These are phyloP conservation scores for Pollimyrus isidori DNA, from an alignment of 2,113 vertebrate genomes.

Conservation along the genomic window DNA sequence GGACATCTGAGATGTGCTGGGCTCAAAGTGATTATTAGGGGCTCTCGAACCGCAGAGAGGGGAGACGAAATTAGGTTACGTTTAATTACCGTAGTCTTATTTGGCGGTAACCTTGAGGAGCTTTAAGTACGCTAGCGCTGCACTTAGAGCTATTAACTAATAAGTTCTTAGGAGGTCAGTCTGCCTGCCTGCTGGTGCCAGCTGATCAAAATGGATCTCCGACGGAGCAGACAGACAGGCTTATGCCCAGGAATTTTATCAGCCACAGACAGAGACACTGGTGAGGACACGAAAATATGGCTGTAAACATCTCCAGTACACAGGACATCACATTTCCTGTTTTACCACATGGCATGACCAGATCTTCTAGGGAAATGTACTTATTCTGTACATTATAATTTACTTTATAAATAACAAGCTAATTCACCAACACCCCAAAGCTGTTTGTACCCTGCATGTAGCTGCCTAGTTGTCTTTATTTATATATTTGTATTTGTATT, in stretches of 20 bases:
- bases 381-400: not conserved
- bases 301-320: slow-evolving; percentile 1
- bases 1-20: slow-evolving; percentile 31
- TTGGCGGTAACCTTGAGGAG: slow-evolving; percentile 40
- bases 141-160: slow-evolving; percentile 40
- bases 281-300: not conserved
- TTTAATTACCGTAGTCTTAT: slow-evolving; percentile 43
- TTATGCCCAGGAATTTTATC: slow-evolving; percentile 29
- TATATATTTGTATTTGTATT: not conserved
- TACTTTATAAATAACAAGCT: not conserved
- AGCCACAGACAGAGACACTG: slow-evolving; percentile 6
- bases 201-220: slow-evolving; percentile 29
- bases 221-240: slow-evolving; percentile 19
- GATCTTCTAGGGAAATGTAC: not conserved
- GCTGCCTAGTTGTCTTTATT: not conserved
- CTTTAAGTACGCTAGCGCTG: slow-evolving; percentile 15
- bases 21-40: slow-evolving; percentile 37
- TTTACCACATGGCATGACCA: not conserved
- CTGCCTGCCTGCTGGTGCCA: slow-evolving; percentile 20
- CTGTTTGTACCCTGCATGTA: not conserved
- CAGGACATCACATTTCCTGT: not conserved
- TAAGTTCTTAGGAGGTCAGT: slow-evolving; percentile 24
- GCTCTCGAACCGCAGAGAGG: slow-evolving; percentile 32
- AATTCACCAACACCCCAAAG: not conserved
- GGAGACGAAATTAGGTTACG: slow-evolving; percentile 36